phyloP scores from a whole-genome alignment of 2,797 vertebrate genomes.

The Liasis olivaceus region DNA sequence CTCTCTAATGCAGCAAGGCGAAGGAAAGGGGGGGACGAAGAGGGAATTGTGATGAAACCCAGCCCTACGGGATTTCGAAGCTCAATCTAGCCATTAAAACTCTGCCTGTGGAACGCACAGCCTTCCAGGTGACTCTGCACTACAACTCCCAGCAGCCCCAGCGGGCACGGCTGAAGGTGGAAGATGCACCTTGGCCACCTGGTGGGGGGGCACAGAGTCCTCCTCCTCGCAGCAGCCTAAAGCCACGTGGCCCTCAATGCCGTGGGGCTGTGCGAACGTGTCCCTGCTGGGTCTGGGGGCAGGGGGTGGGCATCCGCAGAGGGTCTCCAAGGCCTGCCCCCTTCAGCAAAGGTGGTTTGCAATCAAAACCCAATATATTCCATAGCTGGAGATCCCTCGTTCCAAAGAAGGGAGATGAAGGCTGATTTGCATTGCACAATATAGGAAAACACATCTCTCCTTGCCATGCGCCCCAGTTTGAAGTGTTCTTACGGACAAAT shows the following conservation, averaged over 20 bases:
- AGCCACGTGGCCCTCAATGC: background rate
- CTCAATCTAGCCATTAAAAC: background rate
- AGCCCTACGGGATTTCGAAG: background rate
- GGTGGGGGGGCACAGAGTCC: too few relatives aligned
- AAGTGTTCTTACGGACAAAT: constrained; percentile 14
- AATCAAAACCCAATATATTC: too few relatives aligned
- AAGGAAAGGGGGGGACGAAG: background rate
- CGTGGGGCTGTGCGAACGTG: too few relatives aligned
- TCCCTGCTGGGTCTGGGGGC: background rate
- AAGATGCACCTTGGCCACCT: too few relatives aligned
- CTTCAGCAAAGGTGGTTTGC: too few relatives aligned
- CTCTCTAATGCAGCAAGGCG: background rate
- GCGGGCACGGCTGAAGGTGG: background rate
- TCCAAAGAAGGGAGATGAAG: background rate
- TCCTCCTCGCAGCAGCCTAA: background rate
- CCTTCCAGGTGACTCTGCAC: background rate
- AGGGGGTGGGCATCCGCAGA: too few relatives aligned
- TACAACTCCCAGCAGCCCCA: background rate
- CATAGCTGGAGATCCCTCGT: too few relatives aligned
- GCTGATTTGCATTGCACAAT: background rate
- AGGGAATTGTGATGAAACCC: background rate
- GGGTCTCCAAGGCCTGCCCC: too few relatives aligned
- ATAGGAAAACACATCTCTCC: background rate
- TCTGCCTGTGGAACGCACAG: background rate
- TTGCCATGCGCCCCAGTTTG: background rate